Percentiles rank a stretch among this genome's conserved stretches.
Evolutionary conservation across 64 coral and sea anemone species (phyloP).

Genomic region (Montipora cactus): DNA sequence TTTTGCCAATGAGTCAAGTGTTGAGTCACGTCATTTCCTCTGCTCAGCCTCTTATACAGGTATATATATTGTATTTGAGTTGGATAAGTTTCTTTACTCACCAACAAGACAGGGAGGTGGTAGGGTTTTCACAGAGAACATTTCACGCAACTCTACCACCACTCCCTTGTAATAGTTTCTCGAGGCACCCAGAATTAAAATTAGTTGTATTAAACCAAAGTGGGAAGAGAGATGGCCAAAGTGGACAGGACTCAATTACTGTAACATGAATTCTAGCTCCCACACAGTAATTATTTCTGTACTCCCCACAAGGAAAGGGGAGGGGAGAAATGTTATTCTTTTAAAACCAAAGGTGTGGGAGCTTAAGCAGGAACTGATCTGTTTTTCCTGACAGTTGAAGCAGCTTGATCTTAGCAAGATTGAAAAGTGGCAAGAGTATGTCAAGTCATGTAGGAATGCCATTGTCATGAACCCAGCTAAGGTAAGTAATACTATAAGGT

Average conservation of each 20-base stretch:
- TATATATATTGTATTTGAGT: not conserved
- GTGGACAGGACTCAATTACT: not conserved
- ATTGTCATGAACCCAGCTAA: slow-evolving; percentile 90
- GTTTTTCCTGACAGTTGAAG: slow-evolving; percentile 29
- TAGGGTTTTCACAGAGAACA: too few species aligned
- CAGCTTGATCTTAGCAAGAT: not conserved
- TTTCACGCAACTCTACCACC: too few species aligned
- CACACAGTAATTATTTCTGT: too few species aligned
- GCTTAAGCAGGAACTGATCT: not conserved
- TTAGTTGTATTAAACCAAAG: too few species aligned
- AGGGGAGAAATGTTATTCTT: too few species aligned
- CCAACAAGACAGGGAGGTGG: too few species aligned
- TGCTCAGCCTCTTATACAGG: slow-evolving; percentile 35
- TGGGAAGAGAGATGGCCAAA: too few species aligned
- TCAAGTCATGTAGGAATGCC: slow-evolving; percentile 43
- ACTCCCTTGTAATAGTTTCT: too few species aligned
- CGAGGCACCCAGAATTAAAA: too few species aligned
- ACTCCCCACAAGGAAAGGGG: too few species aligned
- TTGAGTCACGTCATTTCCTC: slow-evolving; percentile 68
- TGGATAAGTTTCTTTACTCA: not conserved
- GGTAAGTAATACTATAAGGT: slow-evolving; percentile 31
- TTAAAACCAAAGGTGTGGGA: too few species aligned
- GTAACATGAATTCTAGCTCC: not conserved
- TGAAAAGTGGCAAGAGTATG: slow-evolving; percentile 27
- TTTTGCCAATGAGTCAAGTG: slow-evolving; percentile 84